Base-by-base conservation (phyloP, 2,113 vertebrate genomes). In the Dasypus novemcinctus region DNA sequence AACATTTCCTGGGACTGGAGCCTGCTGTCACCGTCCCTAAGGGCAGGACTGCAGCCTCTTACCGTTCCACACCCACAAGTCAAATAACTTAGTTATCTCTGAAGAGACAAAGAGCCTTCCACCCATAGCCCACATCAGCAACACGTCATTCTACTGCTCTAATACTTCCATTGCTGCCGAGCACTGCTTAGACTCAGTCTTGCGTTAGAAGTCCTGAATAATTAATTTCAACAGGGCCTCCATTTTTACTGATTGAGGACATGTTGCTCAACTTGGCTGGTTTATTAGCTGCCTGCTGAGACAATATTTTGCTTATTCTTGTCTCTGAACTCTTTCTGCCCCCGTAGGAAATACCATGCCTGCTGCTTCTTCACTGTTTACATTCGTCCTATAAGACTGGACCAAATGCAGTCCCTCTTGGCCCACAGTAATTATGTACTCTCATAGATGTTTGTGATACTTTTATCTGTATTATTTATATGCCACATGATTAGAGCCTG, bases 271-370 rank as follows among this genome's bases (percentile, higher is more conserved):
- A 41, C 0, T 2, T 89, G 18, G 33, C 25, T 93, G 72, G 57
- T 17, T 81, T 90, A 75, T 75, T 86, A 81, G 17, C 68, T 90
- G 54, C 27, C 66, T 86, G 66, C 80, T 59, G 74, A 89, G 25
- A 80, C 31, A 86, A 36, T 91, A 15, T 76, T 91, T 94, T 90
- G 66, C 29, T 95, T 86, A 86, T 80, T 54, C 25, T 38, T 93
- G 17, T 75, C 13, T 81, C 49, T 83, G n/a, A 94, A 8, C 15
- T 91, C 69, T 59, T 64, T 7, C 46, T 49, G 27, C 43, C n/a
- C 29, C n/a, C 29, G 54, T 20, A 87, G 14, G 54, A 29, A 87
- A n/a, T 41, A 91, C 27, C 52, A 72, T 94, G 59, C 41, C 64
- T 79, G 29, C 71, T 89, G 25, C 38, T 90, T 69, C 43, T 81